Conservation (phyloP, 2,113 vertebrate species). For the Perccottus glenii region DNA sequence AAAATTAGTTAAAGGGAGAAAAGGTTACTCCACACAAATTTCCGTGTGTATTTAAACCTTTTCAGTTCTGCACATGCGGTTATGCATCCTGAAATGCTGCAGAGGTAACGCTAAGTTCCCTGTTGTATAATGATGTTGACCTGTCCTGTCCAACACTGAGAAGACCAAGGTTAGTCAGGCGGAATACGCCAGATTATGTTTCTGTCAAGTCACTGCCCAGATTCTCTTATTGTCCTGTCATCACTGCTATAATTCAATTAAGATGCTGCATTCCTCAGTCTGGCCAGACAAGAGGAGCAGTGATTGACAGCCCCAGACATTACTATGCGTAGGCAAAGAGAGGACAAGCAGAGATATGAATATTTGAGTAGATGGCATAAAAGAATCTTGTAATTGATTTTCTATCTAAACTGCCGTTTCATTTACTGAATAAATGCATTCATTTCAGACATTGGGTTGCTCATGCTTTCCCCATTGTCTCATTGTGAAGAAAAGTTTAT, state of each 20-base stretch:
- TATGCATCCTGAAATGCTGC: neutral
- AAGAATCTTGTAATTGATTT: conserved; percentile 85
- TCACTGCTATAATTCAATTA: conserved; percentile 78
- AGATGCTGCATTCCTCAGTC: conserved; percentile 60
- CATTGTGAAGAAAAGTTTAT: conserved; percentile 60
- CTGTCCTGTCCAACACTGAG: conserved; percentile 35
- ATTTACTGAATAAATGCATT: conserved; percentile 79
- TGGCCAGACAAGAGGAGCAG: conserved; percentile 63
- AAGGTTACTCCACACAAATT: neutral
- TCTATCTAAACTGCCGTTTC: conserved; percentile 78
- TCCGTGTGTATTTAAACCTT: neutral
- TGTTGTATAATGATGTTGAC: conserved; percentile 49
- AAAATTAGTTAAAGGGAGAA: too few relatives aligned
- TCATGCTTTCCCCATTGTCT: conserved; percentile 56
- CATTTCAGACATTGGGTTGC: conserved; percentile 44
- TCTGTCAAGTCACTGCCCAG: conserved; percentile 61
- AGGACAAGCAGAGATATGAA: conserved; percentile 79
- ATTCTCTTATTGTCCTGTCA: conserved; percentile 72
- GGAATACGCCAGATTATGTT: conserved; percentile 66
- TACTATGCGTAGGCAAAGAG: conserved; percentile 78
- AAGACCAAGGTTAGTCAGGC: conserved; percentile 46
- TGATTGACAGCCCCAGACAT: conserved; percentile 83
- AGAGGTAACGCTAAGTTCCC: conserved; percentile 6
- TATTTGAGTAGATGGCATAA: conserved; percentile 81
- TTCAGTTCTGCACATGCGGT: neutral